Conservation (phyloP, 2,113 vertebrate genomes). For the Chlorodrepanis virens region DNA sequence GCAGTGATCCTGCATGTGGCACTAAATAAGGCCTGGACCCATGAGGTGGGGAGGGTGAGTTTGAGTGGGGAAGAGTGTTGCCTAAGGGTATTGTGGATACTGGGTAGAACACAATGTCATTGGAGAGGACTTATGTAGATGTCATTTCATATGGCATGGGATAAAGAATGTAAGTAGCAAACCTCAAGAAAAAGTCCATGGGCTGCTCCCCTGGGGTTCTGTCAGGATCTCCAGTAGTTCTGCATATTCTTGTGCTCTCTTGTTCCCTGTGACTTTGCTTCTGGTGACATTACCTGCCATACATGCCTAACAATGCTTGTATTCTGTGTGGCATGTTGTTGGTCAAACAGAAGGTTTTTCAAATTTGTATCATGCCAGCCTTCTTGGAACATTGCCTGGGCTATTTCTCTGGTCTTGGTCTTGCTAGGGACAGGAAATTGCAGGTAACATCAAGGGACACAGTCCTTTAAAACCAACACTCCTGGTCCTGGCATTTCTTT, state of each 20-base stretch:
- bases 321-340: neutral
- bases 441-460: neutral
- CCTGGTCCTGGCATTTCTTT: neutral
- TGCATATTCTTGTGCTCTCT: accelerated
- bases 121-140: neutral
- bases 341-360: neutral
- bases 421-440: neutral
- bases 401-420: neutral
- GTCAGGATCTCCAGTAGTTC: neutral
- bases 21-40: too few relatives aligned
- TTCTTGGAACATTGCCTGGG: accelerated
- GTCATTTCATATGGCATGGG: accelerated
- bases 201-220: neutral
- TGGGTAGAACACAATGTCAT: neutral
- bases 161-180: neutral
- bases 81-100: too few relatives aligned
- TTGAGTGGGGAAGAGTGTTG: neutral
- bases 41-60: too few relatives aligned
- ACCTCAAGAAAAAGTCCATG: neutral
- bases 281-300: neutral
- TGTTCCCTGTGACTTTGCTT: neutral
- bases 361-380: too few relatives aligned
- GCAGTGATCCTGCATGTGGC: neutral
- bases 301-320: accelerated
- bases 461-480: accelerated